These are phyloP conservation scores for Eptatretus burgeri DNA, from an alignment of 2,113 vertebrate genomes.

Conservation along the genomic window DNA sequence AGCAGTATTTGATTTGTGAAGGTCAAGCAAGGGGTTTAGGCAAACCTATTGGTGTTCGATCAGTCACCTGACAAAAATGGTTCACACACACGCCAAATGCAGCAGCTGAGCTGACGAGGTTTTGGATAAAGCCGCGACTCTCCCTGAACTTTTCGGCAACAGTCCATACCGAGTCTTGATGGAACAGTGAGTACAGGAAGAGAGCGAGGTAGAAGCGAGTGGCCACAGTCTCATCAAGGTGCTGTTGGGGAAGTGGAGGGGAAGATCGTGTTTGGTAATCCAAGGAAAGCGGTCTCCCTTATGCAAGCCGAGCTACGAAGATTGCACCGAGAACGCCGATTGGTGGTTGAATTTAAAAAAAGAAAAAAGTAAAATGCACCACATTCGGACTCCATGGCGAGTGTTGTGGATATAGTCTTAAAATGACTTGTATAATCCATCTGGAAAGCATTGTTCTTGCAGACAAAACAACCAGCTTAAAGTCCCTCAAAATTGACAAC, in stretches of 20 bases:
- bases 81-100: conserved; percentile 53
- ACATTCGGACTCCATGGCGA: not conserved
- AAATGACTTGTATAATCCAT: too few species aligned
- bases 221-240: conserved; percentile 19
- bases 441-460: too few species aligned
- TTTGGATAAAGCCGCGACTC: conserved; percentile 51
- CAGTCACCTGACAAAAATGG: conserved; percentile 58
- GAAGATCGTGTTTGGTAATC: too few species aligned
- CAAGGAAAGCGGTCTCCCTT: too few species aligned
- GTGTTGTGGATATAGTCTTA: not conserved
- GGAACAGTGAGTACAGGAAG: conserved; percentile 41
- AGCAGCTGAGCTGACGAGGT: conserved; percentile 38
- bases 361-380: not conserved
- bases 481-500: too few species aligned
- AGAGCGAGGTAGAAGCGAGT: conserved; percentile 44
- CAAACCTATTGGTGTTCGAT: not conserved
- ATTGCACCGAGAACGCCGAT: not conserved
- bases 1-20: not conserved
- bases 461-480: too few species aligned
- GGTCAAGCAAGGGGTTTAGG: not conserved
- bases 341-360: not conserved
- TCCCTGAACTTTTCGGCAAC: conserved; percentile 47
- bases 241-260: too few species aligned
- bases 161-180: conserved; percentile 46
- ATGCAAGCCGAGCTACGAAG: too few species aligned